phyloP scores from a whole-genome alignment of 1,140 invertebrate species.

The Lepidurus packardi region DNA sequence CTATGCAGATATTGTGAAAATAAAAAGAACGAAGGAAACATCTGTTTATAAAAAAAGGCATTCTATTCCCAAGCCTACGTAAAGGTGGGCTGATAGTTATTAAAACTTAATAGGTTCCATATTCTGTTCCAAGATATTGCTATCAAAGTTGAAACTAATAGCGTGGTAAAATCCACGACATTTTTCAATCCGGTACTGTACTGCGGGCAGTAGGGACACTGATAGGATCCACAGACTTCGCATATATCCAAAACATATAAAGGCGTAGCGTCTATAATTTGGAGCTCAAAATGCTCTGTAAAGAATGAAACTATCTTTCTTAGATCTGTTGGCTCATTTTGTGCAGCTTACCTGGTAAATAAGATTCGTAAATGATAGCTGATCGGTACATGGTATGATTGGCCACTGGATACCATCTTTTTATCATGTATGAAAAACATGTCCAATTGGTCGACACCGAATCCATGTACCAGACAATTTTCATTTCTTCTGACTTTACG shows the following conservation, averaged over 20 bases:
- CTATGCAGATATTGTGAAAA: background rate
- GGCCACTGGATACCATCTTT: constrained; percentile 56
- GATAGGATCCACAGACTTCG: constrained; percentile 59
- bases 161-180: background rate
- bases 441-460: constrained; percentile 43
- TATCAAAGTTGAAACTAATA: background rate
- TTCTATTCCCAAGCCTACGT: background rate
- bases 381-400: constrained; percentile 53
- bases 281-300: constrained; percentile 54
- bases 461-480: constrained; percentile 48
- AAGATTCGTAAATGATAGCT: constrained; percentile 54
- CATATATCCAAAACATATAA: constrained; percentile 56
- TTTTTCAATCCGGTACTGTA: constrained; percentile 41
- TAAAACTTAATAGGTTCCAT: background rate
- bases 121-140: background rate
- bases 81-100: background rate
- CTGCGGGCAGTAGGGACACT: constrained; percentile 58
- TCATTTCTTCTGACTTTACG: constrained; percentile 32
- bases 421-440: constrained; percentile 49
- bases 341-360: constrained; percentile 54
- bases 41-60: background rate
- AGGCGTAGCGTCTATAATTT: constrained; percentile 52
- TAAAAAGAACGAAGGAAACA: background rate
- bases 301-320: constrained; percentile 36
- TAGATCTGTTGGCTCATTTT: constrained; percentile 15